Evolutionary conservation across 2,888 invertebrate species (phyloP).

Genomic region (Polylopha cassiicola): DNA sequence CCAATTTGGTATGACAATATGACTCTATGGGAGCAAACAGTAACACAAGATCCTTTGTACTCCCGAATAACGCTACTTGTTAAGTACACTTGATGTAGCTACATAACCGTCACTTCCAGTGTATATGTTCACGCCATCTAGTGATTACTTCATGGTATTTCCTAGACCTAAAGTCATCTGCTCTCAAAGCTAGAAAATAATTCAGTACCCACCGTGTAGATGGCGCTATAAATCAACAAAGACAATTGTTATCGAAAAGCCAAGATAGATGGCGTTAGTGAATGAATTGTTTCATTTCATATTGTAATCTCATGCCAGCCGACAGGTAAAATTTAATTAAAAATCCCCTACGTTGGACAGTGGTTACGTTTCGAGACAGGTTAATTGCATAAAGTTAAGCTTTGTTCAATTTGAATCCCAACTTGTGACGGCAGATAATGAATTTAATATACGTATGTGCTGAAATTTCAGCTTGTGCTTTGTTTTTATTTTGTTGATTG

Average conservation of each 20-base stretch:
- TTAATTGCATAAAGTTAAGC: constrained; percentile 11
- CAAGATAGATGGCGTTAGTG: constrained; percentile 5
- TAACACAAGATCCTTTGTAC: too few relatives aligned
- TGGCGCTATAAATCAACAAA: background rate
- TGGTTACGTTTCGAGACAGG: constrained; percentile 7
- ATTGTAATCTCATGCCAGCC: background rate
- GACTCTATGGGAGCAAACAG: too few relatives aligned
- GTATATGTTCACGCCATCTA: too few relatives aligned
- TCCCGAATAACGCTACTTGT: too few relatives aligned
- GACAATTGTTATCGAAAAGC: background rate
- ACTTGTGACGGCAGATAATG: too few relatives aligned
- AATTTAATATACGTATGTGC: too few relatives aligned
- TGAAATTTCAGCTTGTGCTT: too few relatives aligned
- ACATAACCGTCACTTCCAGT: constrained; percentile 18
- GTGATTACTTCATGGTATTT: too few relatives aligned
- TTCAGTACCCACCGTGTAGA: background rate
- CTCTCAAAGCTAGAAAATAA: constrained; percentile 3
- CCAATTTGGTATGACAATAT: too few relatives aligned
- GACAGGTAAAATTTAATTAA: constrained; percentile 12
- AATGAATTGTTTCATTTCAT: background rate
- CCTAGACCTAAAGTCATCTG: too few relatives aligned
- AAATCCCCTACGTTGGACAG: constrained; percentile 6
- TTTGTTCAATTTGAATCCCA: constrained; percentile 1
- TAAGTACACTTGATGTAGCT: constrained; percentile 28
- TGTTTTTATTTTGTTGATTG: too few relatives aligned